Percentiles rank a stretch among this genome's conserved stretches.
phyloP scores from a whole-genome alignment of 1,140 invertebrate genomes.

The Mylabris phalerata region DNA sequence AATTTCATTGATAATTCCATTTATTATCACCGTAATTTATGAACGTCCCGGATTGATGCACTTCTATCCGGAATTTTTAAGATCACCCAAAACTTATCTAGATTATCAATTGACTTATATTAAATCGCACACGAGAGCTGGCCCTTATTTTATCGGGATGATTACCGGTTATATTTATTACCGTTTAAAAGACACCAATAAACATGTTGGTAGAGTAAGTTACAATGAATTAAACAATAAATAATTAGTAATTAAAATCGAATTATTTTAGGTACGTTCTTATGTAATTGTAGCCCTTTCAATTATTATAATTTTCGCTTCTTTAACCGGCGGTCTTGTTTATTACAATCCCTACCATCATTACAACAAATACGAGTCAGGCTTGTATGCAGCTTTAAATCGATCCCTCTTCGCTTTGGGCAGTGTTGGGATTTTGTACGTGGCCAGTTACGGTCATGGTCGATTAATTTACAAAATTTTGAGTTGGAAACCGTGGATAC shows the following conservation, averaged over 20 bases:
- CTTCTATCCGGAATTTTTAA: conserved; percentile 49
- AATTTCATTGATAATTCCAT: conserved; percentile 40
- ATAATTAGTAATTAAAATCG: background rate
- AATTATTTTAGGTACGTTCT: conserved; percentile 34
- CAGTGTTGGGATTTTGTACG: conserved; percentile 47
- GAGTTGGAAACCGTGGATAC: conserved; percentile 57
- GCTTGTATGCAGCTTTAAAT: conserved; percentile 52
- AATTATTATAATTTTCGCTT: conserved; percentile 37
- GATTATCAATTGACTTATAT: conserved; percentile 48
- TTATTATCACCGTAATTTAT: conserved; percentile 44
- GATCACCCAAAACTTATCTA: conserved; percentile 40
- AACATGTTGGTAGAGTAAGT: conserved; percentile 41
- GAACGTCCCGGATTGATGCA: conserved; percentile 44
- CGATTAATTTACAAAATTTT: conserved; percentile 30
- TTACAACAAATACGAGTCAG: conserved; percentile 45
- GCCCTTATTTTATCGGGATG: conserved; percentile 49
- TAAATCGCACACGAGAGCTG: conserved; percentile 49
- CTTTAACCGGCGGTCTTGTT: conserved; percentile 41
- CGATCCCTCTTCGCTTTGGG: conserved; percentile 50
- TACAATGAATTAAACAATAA: background rate
- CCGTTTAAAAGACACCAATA: conserved; percentile 33
- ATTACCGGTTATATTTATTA: conserved; percentile 45
- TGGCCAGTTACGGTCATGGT: conserved; percentile 37
- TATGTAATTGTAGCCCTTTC: conserved; percentile 29
- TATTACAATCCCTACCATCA: conserved; percentile 43